Evolutionary conservation across 2,797 vertebrate genomes (phyloP).

Genomic region (Lagorchestes hirsutus): DNA sequence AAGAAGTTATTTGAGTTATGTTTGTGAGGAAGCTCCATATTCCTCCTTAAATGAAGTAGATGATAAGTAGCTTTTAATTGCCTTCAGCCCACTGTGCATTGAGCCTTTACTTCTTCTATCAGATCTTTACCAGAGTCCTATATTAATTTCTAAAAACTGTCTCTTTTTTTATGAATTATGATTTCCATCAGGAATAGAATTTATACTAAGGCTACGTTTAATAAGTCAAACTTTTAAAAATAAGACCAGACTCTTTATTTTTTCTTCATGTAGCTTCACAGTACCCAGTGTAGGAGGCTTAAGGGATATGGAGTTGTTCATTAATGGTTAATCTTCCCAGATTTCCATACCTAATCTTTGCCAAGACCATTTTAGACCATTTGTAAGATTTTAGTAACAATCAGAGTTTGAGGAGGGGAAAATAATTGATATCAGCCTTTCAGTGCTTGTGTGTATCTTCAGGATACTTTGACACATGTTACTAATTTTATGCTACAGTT

Average conservation of each 20-base stretch:
- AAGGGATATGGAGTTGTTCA: conserved; percentile 15
- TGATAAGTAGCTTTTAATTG: conserved; percentile 34
- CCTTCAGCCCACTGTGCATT: conserved; percentile 62
- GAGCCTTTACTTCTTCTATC: conserved; percentile 3
- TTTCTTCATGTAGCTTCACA: conserved; percentile 50
- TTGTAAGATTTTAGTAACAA: conserved; percentile 51
- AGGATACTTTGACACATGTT: conserved; percentile 42
- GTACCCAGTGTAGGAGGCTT: not conserved
- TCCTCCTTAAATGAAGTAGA: conserved; percentile 50
- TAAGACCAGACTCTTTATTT: conserved; percentile 27
- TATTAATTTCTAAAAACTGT: conserved; percentile 50
- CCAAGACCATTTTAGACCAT: conserved; percentile 51
- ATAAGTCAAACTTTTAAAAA: conserved; percentile 38
- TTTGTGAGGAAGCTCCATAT: conserved; percentile 21
- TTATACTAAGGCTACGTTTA: conserved; percentile 45
- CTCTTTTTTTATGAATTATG: conserved; percentile 65
- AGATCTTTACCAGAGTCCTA: not conserved
- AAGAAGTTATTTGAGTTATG: conserved; percentile 38
- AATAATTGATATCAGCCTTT: not conserved
- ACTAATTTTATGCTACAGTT: conserved; percentile 24
- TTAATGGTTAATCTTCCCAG: conserved; percentile 15
- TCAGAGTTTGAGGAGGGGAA: conserved; percentile 41
- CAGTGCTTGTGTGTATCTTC: conserved; percentile 43
- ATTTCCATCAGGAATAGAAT: conserved; percentile 60
- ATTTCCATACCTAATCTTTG: conserved; percentile 48